Conservation (phyloP, 2,888 invertebrate species). For the Malthinus flaveolus region DNA sequence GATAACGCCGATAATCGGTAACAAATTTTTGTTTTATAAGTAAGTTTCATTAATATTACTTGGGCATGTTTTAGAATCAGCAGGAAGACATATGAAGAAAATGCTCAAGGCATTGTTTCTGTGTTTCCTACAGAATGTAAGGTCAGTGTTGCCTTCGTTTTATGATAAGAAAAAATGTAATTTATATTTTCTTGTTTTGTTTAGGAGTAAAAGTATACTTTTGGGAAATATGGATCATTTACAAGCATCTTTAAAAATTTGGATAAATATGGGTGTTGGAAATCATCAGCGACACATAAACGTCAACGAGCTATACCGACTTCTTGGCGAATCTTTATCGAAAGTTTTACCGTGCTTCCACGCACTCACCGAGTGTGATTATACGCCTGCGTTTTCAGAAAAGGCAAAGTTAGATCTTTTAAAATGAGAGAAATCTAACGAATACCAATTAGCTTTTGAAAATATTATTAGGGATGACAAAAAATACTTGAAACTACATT, state of each 20-base stretch:
- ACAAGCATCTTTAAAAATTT: too few relatives aligned
- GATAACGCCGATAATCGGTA: conserved; percentile 3
- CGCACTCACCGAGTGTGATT: conserved; percentile 42
- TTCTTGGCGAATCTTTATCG: conserved; percentile 32
- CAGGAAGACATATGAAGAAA: too few relatives aligned
- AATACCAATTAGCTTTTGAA: conserved; percentile 30
- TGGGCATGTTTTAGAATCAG: too few relatives aligned
- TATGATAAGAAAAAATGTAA: too few relatives aligned
- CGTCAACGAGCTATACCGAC: conserved; percentile 30
- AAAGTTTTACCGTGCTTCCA: conserved; percentile 39
- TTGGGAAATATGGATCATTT: conserved; percentile 26
- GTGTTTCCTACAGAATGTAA: too few relatives aligned
- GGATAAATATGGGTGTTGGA: conserved; percentile 29
- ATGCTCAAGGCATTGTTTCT: too few relatives aligned
- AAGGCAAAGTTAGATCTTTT: conserved; percentile 33
- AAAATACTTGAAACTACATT: conserved; percentile 17
- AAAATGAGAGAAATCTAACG: conserved; percentile 27
- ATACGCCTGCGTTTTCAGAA: conserved; percentile 33
- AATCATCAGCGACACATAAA: conserved; percentile 30
- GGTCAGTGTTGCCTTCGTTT: too few relatives aligned
- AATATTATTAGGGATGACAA: conserved; percentile 22
- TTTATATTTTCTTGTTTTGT: too few relatives aligned
- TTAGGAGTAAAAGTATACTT: conserved; percentile 28
- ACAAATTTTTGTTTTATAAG: conserved; percentile 2
- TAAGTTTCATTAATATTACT: too few relatives aligned